phyloP scores from a whole-genome alignment of 2,888 invertebrate genomes.

The Acronicta psi region DNA sequence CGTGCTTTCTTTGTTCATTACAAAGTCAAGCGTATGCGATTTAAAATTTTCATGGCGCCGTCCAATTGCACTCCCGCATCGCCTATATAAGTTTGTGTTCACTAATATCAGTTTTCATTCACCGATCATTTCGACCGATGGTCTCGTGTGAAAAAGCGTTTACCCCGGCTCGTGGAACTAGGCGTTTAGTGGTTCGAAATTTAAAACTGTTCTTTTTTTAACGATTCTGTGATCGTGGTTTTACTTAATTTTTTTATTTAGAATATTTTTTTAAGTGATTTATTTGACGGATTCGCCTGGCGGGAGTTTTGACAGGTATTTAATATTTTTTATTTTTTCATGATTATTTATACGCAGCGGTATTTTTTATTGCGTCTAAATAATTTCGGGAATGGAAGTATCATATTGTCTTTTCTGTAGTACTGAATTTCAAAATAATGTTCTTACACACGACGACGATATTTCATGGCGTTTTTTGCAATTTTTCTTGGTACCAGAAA shows the following conservation, averaged over 20 bases:
- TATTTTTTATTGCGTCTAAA: background rate
- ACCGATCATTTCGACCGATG: conserved; percentile 73
- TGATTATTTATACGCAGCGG: conserved; percentile 10
- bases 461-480: too few species aligned
- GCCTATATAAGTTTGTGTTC: conserved; percentile 70
- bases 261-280: conserved; percentile 38
- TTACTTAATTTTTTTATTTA: conserved; percentile 40
- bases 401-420: too few species aligned
- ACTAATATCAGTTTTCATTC: conserved; percentile 58
- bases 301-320: conserved; percentile 60
- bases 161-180: conserved; percentile 48
- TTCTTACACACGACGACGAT: too few species aligned
- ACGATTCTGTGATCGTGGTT: conserved; percentile 48
- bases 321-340: conserved; percentile 23
- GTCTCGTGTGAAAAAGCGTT: conserved; percentile 62
- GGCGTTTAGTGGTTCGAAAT: conserved; percentile 49
- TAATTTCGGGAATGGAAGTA: too few species aligned
- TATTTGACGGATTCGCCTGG: conserved; percentile 42
- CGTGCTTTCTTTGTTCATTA: conserved; percentile 56
- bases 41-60: conserved; percentile 55
- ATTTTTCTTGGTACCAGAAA: too few species aligned
- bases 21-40: conserved; percentile 55
- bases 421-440: too few species aligned
- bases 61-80: conserved; percentile 44
- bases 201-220: conserved; percentile 40